Conservation (phyloP, 2,797 vertebrate species). For the Enteromius paludinosus region DNA sequence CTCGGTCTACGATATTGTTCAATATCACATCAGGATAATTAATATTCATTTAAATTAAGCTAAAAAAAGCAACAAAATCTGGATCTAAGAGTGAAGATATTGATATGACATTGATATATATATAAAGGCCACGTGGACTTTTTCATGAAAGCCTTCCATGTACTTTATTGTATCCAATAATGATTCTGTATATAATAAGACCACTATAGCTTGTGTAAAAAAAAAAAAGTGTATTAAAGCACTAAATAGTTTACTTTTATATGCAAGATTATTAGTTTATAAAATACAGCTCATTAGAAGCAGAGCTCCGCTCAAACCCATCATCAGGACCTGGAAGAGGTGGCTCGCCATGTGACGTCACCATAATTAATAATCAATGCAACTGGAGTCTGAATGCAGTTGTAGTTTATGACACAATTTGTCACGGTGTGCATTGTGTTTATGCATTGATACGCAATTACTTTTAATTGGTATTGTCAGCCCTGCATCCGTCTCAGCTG, state of each 20-base stretch:
- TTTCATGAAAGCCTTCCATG: background rate
- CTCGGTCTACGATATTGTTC: background rate
- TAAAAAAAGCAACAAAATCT: background rate
- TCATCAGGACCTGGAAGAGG: background rate
- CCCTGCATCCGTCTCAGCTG: conserved; percentile 32
- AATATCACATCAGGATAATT: background rate
- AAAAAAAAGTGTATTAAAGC: background rate
- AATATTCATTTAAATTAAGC: background rate
- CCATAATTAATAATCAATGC: background rate
- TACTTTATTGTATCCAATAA: background rate
- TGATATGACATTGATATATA: background rate
- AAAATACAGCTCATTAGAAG: conserved; percentile 8
- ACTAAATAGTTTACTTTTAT: background rate
- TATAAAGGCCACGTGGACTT: background rate
- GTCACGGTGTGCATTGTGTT: conserved; percentile 26
- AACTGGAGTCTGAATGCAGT: background rate
- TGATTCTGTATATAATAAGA: background rate
- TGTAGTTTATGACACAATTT: conserved; percentile 34
- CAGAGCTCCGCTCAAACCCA: background rate
- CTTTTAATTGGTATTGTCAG: conserved; percentile 46
- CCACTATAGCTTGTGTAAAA: too few species aligned
- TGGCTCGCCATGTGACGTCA: conserved; percentile 9
- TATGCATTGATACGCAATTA: conserved; percentile 27
- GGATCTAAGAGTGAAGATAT: background rate
- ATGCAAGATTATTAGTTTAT: background rate